phyloP scores from a whole-genome alignment of 2,797 vertebrate species.

The Channallabes apus region DNA sequence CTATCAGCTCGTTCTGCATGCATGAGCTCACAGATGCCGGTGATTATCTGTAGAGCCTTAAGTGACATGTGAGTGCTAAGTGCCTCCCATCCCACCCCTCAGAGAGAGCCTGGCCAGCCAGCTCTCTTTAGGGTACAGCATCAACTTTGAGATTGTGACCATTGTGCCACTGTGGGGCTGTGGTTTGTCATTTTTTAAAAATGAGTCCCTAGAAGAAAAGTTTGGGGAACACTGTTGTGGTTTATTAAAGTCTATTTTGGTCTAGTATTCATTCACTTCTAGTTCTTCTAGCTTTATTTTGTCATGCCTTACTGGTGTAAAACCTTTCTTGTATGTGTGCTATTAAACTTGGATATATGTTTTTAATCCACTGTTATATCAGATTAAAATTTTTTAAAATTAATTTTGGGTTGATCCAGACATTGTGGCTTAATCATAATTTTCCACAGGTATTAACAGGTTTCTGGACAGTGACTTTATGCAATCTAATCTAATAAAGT shows the following conservation, averaged over 20 bases:
- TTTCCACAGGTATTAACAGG: background rate
- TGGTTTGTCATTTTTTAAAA: no score
- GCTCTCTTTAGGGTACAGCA: no score
- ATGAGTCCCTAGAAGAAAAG: no score
- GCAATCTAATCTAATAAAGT: background rate
- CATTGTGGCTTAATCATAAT: background rate
- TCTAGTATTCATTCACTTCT: background rate
- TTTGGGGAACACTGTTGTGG: background rate
- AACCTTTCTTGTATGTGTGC: background rate
- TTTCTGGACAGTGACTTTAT: background rate
- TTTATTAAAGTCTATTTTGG: background rate
- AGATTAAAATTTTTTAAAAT: background rate
- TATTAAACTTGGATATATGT: background rate
- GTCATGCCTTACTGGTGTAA: no score
- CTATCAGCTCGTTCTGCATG: no score
- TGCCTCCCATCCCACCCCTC: no score
- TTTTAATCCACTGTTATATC: background rate
- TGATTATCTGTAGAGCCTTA: no score
- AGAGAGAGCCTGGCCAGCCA: no score
- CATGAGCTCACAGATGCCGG: no score
- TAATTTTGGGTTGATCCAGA: background rate
- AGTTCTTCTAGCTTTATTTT: background rate
- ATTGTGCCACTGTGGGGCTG: no score
- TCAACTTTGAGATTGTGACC: no score
- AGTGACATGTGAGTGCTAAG: no score